phyloP scores from a whole-genome alignment of 2,797 vertebrate species.

The Presbytis comata region DNA sequence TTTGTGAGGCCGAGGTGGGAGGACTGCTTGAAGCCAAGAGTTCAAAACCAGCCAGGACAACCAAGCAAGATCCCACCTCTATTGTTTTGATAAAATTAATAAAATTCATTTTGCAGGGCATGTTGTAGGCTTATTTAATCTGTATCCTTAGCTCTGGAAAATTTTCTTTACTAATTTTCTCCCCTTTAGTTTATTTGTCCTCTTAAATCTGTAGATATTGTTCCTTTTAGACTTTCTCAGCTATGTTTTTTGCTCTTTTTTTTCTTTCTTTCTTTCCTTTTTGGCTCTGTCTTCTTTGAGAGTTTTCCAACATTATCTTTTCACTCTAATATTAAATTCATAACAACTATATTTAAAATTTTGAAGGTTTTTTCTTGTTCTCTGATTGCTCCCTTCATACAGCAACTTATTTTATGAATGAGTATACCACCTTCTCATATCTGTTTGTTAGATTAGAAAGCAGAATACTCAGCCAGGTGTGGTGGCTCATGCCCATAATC shows the following conservation, averaged over 20 bases:
- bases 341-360: conserved; percentile 9
- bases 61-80: no score
- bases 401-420: conserved; percentile 14
- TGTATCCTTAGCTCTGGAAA: background rate
- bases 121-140: background rate
- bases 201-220: background rate
- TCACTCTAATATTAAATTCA: background rate
- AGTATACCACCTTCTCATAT: background rate
- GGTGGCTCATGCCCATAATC: no score
- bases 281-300: background rate
- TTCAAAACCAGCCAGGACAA: no score
- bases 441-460: background rate
- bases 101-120: background rate
- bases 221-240: background rate
- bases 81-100: no score
- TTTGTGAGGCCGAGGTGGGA: no score
- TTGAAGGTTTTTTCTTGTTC: conserved; percentile 6
- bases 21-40: no score
- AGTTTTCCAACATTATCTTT: background rate
- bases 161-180: conserved; percentile 7
- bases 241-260: background rate
- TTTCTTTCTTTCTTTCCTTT: background rate
- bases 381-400: background rate
- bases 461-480: background rate
- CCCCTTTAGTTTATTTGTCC: background rate